Conservation (phyloP, 2,888 invertebrate genomes). For the Synanthedon tipuliformis region DNA sequence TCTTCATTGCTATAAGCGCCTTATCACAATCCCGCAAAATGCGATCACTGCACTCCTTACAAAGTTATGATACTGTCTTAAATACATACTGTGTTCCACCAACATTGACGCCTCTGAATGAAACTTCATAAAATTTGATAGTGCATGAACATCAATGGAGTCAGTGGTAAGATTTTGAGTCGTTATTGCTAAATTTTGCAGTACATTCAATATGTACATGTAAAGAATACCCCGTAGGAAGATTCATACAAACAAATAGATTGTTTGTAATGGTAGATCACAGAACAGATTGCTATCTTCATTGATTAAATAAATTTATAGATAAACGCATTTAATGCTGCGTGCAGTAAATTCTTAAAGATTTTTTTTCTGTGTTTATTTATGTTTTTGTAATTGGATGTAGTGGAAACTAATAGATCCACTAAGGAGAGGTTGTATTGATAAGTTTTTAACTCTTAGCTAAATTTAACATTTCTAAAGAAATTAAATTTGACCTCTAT, state of each 20-base stretch:
- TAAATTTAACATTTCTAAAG: no score
- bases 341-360: no score
- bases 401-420: no score
- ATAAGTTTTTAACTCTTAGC: no score
- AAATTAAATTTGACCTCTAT: no score
- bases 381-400: no score
- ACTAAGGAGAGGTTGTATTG: no score
- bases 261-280: neutral
- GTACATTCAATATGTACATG: neutral
- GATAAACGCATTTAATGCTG: no score
- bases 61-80: neutral
- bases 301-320: no score
- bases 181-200: neutral
- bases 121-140: neutral
- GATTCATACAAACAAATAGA: neutral
- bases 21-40: slow-evolving; percentile 11
- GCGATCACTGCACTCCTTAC: slow-evolving; percentile 5
- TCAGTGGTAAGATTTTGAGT: neutral
- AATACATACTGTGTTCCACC: neutral
- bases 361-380: no score
- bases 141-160: neutral
- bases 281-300: neutral
- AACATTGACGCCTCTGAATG: neutral
- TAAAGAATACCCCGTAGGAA: neutral
- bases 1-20: slow-evolving; percentile 8